Evolutionary conservation across 1,140 invertebrate species (phyloP).

Genomic region (Caenorhabditis tropicalis): DNA sequence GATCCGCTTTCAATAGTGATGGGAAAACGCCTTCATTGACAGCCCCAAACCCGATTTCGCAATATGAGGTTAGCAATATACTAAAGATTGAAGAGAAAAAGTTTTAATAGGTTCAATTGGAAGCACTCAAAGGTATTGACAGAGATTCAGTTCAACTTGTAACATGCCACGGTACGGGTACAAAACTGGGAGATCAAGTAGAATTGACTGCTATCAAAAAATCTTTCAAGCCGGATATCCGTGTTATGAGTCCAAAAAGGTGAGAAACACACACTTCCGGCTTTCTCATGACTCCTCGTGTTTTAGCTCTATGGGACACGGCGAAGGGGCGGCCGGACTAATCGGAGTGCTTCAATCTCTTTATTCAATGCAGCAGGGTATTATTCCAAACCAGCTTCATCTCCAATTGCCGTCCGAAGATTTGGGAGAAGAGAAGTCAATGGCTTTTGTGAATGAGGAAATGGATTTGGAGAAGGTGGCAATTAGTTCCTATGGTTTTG

Average conservation of each 20-base stretch:
- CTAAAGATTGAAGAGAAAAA: background rate
- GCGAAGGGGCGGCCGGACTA: slow-evolving; percentile 41
- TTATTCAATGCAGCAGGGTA: slow-evolving; percentile 25
- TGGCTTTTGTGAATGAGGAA: slow-evolving; percentile 49
- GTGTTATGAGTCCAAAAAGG: slow-evolving; percentile 42
- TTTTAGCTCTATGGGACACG: slow-evolving; percentile 44
- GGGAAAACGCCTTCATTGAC: slow-evolving; percentile 36
- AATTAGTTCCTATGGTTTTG: slow-evolving; percentile 50
- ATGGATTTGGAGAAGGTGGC: slow-evolving; percentile 4
- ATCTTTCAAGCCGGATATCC: slow-evolving; percentile 47
- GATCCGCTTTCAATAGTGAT: slow-evolving; percentile 45
- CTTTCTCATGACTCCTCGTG: no score
- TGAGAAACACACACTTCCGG: background rate
- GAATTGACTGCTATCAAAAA: slow-evolving; percentile 74
- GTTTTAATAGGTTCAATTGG: slow-evolving; percentile 23
- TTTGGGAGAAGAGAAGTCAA: slow-evolving; percentile 35
- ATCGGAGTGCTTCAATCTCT: slow-evolving; percentile 47
- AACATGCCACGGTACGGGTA: slow-evolving; percentile 89
- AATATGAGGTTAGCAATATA: slow-evolving; percentile 7
- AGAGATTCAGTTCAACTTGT: background rate
- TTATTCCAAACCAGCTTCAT: slow-evolving; percentile 37
- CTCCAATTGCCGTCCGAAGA: slow-evolving; percentile 33
- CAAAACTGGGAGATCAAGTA: slow-evolving; percentile 86
- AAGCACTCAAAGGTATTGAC: slow-evolving; percentile 42
- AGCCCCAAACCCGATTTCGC: slow-evolving; percentile 42